phyloP scores from a whole-genome alignment of 1,140 invertebrate species.

The Zaprionus kolodkinae region DNA sequence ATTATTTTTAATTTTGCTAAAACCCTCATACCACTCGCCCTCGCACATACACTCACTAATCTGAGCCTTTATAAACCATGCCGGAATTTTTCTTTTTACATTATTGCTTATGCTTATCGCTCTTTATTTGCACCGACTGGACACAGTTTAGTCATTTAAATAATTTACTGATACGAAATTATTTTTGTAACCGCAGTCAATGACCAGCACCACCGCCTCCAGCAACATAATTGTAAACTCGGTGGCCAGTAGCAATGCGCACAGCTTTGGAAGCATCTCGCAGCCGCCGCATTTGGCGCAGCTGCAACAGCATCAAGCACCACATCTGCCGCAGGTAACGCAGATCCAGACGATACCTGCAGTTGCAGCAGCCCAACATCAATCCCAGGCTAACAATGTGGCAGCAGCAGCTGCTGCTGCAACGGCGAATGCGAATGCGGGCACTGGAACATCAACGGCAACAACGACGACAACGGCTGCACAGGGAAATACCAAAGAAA shows the following conservation, averaged over 20 bases:
- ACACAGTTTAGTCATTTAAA: neutral
- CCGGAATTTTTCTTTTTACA: neutral
- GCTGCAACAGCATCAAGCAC: slow-evolving; percentile 61
- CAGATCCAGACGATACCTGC: slow-evolving; percentile 68
- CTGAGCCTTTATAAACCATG: slow-evolving; percentile 23
- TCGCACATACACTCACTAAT: slow-evolving; percentile 34
- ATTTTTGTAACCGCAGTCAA: slow-evolving; percentile 54
- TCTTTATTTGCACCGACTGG: slow-evolving; percentile 62
- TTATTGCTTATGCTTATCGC: slow-evolving; percentile 49
- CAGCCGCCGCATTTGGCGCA: slow-evolving; percentile 79
- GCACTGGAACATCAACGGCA: slow-evolving; percentile 62
- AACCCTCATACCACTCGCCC: neutral
- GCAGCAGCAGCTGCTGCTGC: slow-evolving; percentile 28
- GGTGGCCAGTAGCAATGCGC: slow-evolving; percentile 71
- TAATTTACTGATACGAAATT: neutral
- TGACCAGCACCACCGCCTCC: slow-evolving; percentile 73
- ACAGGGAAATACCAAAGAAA: slow-evolving; percentile 96
- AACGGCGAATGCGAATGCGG: slow-evolving; percentile 24
- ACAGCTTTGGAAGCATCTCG: slow-evolving; percentile 59
- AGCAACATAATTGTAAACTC: slow-evolving; percentile 84
- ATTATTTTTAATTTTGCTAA: neutral
- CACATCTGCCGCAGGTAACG: slow-evolving; percentile 79
- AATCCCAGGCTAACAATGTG: slow-evolving; percentile 28
- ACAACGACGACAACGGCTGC: slow-evolving; percentile 75
- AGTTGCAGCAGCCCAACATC: slow-evolving; percentile 15